Conservation (phyloP, 1,140 invertebrate species). For the Zaprionus nigranus region DNA sequence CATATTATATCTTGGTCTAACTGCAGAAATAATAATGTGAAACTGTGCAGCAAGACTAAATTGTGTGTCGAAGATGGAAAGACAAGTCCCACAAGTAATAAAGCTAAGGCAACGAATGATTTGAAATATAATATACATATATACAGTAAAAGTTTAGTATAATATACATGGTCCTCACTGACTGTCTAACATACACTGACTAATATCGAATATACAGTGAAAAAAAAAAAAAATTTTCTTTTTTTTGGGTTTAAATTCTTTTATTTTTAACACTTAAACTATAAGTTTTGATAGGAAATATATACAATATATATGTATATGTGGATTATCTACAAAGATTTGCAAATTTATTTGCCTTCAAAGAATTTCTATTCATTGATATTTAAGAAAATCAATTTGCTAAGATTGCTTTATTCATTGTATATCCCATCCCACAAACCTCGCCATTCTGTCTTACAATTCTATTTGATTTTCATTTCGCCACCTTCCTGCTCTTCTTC, state of each 20-base stretch:
- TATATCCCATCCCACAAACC: neutral
- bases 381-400: constrained; percentile 1
- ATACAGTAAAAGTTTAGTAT: neutral
- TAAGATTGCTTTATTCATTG: neutral
- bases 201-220: too few species aligned
- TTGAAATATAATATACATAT: neutral
- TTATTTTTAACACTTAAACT: too few species aligned
- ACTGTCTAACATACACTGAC: too few species aligned
- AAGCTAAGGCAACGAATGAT: neutral
- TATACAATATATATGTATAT: too few species aligned
- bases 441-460: neutral
- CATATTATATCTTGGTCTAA: neutral
- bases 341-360: neutral
- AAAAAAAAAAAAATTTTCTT: too few species aligned
- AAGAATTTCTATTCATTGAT: neutral
- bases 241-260: too few species aligned
- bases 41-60: neutral
- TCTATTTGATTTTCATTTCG: neutral
- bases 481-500: neutral
- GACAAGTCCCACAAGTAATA: neutral
- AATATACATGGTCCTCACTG: too few species aligned
- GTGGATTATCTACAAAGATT: too few species aligned
- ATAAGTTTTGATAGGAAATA: too few species aligned
- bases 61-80: neutral
- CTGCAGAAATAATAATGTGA: neutral